Evolutionary conservation across 2,797 vertebrate species (phyloP).

Genomic region (Hydrolagus colliei): DNA sequence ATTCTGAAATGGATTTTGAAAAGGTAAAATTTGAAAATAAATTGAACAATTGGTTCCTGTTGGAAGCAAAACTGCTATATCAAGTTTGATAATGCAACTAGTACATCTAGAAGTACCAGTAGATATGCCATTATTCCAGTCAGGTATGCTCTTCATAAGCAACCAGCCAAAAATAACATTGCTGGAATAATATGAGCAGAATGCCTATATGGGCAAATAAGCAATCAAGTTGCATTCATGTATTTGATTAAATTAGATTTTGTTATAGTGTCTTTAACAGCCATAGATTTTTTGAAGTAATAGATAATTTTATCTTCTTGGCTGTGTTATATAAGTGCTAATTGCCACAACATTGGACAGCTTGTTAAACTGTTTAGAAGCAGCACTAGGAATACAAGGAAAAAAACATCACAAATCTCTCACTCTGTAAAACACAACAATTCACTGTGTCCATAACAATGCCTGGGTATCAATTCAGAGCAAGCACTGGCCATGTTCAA

Average conservation of each 20-base stretch:
- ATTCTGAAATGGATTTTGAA: neutral
- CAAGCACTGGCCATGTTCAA: too few relatives aligned
- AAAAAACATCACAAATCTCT: neutral
- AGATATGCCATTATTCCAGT: neutral
- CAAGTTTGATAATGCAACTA: neutral
- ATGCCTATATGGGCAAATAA: neutral
- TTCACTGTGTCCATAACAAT: too few relatives aligned
- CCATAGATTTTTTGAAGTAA: neutral
- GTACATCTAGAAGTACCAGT: neutral
- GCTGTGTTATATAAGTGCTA: neutral
- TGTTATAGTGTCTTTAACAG: neutral
- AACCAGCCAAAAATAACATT: neutral
- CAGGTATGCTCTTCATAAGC: neutral
- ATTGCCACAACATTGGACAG: neutral
- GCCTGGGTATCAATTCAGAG: too few relatives aligned
- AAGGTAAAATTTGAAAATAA: neutral
- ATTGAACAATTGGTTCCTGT: neutral
- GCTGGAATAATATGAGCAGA: too few relatives aligned
- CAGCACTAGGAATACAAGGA: neutral
- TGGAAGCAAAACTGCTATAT: neutral
- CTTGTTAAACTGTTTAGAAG: neutral
- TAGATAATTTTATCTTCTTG: neutral
- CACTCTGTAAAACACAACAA: neutral
- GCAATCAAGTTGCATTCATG: neutral
- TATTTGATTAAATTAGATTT: slow-evolving; percentile 15